Evolutionary conservation across 2,797 vertebrate genomes (phyloP).

Genomic region (Coluber constrictor): DNA sequence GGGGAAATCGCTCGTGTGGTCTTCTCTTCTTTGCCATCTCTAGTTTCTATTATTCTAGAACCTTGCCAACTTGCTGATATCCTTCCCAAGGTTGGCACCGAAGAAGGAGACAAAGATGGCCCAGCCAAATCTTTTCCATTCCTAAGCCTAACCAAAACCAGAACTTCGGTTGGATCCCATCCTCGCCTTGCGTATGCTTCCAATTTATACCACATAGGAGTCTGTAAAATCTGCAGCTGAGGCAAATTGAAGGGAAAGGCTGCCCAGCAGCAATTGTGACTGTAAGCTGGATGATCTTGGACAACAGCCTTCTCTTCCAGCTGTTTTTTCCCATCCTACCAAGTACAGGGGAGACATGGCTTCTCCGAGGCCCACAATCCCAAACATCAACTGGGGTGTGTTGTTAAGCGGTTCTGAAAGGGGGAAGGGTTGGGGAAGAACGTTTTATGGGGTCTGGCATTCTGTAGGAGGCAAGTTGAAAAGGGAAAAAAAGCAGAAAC

Average conservation of each 20-base stretch:
- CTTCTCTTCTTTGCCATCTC: neutral
- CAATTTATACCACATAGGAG: conserved; percentile 43
- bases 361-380: conserved; percentile 7
- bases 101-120: conserved; percentile 12
- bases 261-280: conserved; percentile 16
- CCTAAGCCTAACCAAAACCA: conserved; percentile 24
- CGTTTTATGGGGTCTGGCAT: neutral
- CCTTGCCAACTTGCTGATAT: conserved; percentile 11
- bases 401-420: conserved; percentile 4
- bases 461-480: neutral
- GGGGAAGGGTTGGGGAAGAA: neutral
- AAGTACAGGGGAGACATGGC: neutral
- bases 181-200: conserved; percentile 25
- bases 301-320: neutral
- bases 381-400: conserved; percentile 14
- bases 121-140: conserved; percentile 30
- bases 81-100: neutral
- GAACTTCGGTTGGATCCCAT: conserved; percentile 29
- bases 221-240: conserved; percentile 38
- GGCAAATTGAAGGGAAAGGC: conserved; percentile 35
- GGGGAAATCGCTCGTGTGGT: neutral
- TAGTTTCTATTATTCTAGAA: conserved; percentile 37
- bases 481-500: too few relatives aligned
- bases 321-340: neutral
- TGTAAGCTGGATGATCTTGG: conserved; percentile 2